A percentile compares a stretch with the other conserved stretches of the same genome.
phyloP scores from a whole-genome alignment of 2,888 invertebrate species.

The Temnothorax rugatulus region DNA sequence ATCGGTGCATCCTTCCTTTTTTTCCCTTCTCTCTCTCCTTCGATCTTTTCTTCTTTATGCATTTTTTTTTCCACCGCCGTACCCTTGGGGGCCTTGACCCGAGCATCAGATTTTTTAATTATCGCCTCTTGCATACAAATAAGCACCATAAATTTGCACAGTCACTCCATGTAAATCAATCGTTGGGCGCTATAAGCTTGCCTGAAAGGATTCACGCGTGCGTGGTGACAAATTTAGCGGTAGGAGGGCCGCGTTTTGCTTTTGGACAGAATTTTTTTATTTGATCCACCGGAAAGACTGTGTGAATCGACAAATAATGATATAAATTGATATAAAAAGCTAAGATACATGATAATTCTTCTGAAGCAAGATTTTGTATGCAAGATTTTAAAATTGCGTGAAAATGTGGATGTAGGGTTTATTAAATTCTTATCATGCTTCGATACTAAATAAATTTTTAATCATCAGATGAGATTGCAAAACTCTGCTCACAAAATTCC shows the following conservation, averaged over 20 bases:
- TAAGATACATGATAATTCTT: neutral
- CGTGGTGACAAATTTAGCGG: constrained; percentile 73
- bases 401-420: neutral
- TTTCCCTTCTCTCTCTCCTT: constrained; percentile 9
- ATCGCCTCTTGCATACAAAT: constrained; percentile 75
- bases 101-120: constrained; percentile 74
- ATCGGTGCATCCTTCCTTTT: constrained; percentile 3
- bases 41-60: constrained; percentile 46
- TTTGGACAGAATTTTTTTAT: constrained; percentile 58
- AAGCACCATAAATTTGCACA: constrained; percentile 74
- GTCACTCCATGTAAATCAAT: constrained; percentile 74
- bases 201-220: constrained; percentile 61
- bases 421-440: neutral
- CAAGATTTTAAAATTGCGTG: neutral
- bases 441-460: neutral
- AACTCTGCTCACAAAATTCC: neutral
- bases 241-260: constrained; percentile 43
- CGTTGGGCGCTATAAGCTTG: constrained; percentile 62
- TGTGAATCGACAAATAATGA: constrained; percentile 7
- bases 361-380: neutral
- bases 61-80: constrained; percentile 39
- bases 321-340: neutral
- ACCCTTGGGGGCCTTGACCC: constrained; percentile 72
- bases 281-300: constrained; percentile 44
- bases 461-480: neutral